These are phyloP conservation scores for Caenorhabditis sp. DNA, from an alignment of 2,888 invertebrate species.

Conservation along the genomic window DNA sequence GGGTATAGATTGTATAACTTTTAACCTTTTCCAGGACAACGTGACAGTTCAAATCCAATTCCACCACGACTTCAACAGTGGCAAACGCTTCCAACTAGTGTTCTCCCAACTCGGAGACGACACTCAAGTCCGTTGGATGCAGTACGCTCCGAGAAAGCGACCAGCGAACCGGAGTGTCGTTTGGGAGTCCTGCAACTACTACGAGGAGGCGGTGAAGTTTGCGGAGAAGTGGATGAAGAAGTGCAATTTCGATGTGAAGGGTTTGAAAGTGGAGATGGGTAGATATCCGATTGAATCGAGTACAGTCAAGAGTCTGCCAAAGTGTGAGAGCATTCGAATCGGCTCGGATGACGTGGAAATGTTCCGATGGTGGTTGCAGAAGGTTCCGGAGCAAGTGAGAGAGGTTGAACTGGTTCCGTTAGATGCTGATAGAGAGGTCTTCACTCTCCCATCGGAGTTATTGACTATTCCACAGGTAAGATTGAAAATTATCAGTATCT, in stretches of 20 bases:
- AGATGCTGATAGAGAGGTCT: neutral
- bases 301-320: neutral
- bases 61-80: neutral
- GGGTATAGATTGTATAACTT: neutral
- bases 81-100: neutral
- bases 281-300: slow-evolving; percentile 20
- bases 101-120: slow-evolving; percentile 25
- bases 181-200: slow-evolving; percentile 15
- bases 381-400: slow-evolving; percentile 4
- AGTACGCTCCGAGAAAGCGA: neutral
- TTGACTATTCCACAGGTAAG: neutral
- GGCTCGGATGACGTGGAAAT: neutral
- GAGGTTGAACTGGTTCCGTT: neutral
- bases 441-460: neutral
- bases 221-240: slow-evolving; percentile 31
- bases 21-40: slow-evolving; percentile 6
- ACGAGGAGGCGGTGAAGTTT: slow-evolving; percentile 19
- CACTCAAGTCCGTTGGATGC: slow-evolving; percentile 9
- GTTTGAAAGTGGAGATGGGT: neutral
- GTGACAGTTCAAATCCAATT: neutral
- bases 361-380: slow-evolving; percentile 31
- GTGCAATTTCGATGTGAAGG: neutral
- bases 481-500: neutral
- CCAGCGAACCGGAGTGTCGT: neutral
- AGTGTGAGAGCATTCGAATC: slow-evolving; percentile 1